Conservation (phyloP, 2,113 vertebrate species). For the Campylorhamphus procurvoides region DNA sequence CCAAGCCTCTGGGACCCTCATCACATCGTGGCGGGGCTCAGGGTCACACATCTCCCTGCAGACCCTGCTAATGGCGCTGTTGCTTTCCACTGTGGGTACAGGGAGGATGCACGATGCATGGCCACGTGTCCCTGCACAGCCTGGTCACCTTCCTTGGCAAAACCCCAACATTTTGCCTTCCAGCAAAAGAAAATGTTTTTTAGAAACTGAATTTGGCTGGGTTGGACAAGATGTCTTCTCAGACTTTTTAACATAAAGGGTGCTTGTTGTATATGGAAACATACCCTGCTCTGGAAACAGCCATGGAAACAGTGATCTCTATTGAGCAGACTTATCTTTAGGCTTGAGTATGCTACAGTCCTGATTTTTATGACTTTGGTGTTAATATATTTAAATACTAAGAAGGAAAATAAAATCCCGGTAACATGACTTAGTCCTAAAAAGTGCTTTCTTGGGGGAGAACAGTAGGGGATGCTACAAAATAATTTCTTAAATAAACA, state of each 20-base stretch:
- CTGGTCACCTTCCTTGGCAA: background rate
- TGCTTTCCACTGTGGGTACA: fast-evolving
- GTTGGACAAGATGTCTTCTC: background rate
- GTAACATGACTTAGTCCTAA: background rate
- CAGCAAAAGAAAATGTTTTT: conserved; percentile 57
- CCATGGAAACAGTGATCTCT: background rate
- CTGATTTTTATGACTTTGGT: background rate
- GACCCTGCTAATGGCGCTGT: background rate
- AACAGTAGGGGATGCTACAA: background rate
- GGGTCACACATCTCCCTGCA: background rate
- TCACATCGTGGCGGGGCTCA: fast-evolving
- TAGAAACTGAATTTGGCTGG: background rate
- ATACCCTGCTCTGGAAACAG: background rate
- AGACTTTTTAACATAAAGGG: background rate
- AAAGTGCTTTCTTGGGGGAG: background rate
- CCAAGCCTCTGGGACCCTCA: fast-evolving
- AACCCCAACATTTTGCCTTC: background rate
- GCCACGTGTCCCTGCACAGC: fast-evolving
- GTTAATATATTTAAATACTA: background rate
- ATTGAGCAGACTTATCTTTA: background rate
- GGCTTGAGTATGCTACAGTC: background rate
- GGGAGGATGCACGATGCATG: fast-evolving
- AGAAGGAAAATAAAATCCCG: background rate
- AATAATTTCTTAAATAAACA: background rate
- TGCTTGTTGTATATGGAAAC: background rate